Base-by-base conservation (phyloP, 2,113 vertebrate genomes). In the Burhinus oedicnemus region DNA sequence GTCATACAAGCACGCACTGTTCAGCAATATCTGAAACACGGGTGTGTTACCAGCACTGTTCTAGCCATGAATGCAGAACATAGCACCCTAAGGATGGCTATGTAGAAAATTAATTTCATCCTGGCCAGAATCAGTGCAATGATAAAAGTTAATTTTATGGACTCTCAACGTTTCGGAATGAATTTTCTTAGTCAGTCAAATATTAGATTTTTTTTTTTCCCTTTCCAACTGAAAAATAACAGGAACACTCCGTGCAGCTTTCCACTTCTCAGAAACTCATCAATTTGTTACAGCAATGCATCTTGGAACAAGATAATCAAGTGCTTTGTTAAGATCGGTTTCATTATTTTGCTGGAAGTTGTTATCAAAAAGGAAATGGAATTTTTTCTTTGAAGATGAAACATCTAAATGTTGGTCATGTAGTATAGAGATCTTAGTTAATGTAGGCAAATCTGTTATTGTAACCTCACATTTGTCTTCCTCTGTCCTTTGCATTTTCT, bases 291-390 rank as follows among this genome's bases (percentile, higher is more conserved):
- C 38, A 96, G 49, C 69, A 94, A 58, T 90, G 40, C 8, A 71
- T 95, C 90, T 71, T 64, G 20, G 68, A 97, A 65, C 89, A 93
- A 66, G n/a, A 42, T 12, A 94, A 93, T 51, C 2, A 62, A 49
- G 13, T 47, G 8, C 79, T 95, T 89, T 12, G 8, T 89, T 92
- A 95, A 57, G 55, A 61, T n/a, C 20, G 72, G 26, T 42, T 72
- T 82, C 5, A 57, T 61, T 85, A 36, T 64, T 84, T 80, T 71
- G 5, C 36, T 88, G 47, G 9, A 14, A 66, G 8, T 29, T 74
- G 22, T 38, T 68, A 57, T 13, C 15, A 61, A 66, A 91, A 52
- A 40, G 2, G 49, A 85, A 85, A 60, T 26, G 8, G 15, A 65
- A 38, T 18, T 30, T 49, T 74, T 65, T 65, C 12, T 78, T 47